Base-by-base conservation (phyloP, 2,888 invertebrate genomes). In the Nephrocerus scutellatus region DNA sequence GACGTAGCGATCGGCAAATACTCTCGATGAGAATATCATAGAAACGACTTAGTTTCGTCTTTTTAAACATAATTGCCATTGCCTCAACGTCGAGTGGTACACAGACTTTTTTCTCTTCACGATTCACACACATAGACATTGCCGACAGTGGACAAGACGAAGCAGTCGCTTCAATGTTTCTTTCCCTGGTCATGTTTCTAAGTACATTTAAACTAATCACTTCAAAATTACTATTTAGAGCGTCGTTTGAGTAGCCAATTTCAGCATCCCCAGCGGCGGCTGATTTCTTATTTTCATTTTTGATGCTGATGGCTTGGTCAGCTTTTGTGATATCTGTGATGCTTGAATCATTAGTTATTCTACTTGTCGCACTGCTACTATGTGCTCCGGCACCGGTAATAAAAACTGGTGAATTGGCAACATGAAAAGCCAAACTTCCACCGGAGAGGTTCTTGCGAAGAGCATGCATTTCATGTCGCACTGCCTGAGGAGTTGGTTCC, bases 21-120 rank as follows among this genome's bases (percentile, higher is more conserved):
- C 84, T 80, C 59, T 85, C 84, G 5, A 85, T 79, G 5, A 87
- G 67, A 47, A 84, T 78, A 46, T 79, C 79, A 61, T 86, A 86
- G 2, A 87, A 59, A 28, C 80, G 75, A 40, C 73, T 65, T 2
- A 81, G 63, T 54, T 75, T 79, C 1, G 79, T 76, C 47, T 75
- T 75, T 38, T 77, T 72, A 54, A 79, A 77, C 7, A 85, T 76
- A 59, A 86, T 74, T 2, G 84, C 80, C 55, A 87, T 66, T 1
- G 82, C 75, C 63, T 87, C 85, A 42, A 87, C 71, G 56, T 75
- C 71, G 28, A 84, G 59, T 9, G 78, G 76, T 62, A 83, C 76
- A 13, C 54, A 47, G 4, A 60, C 49, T 32, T 56, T 62, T 5
- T 42, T 44, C 6, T 65, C 66, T 12, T 60, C 56, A 3, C 52